Evolutionary conservation across 92 coral and sea anemone species (phyloP), one percentile per base, ranked within the genome.

Genomic region (Paramuricea clavata): DNA sequence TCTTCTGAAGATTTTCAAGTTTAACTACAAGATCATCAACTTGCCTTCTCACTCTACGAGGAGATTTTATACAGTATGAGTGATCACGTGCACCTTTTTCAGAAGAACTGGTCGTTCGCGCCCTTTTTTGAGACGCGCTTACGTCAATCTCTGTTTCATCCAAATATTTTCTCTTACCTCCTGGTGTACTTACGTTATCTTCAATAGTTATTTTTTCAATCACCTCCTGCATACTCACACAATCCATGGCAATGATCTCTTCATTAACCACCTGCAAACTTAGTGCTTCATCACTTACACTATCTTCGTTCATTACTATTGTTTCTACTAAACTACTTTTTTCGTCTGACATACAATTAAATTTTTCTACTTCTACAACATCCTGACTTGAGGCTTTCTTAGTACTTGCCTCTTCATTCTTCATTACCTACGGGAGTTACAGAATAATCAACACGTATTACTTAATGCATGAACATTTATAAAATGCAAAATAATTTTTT

Each of bases 21-120:
- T 70, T 70, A 5, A 9, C 47, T 30, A 70, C 47, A 70, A 70
- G 76, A 70, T 70, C 76, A 70, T 73, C 50, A 3, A 73, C 32
- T 54, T 73, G 79, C 33, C 50, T 32, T n/a, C 33, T 73, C 56
- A 73, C 32, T 73, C 79, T 73, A 73, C 79, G 79, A 39, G 79
- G 79, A 41, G 79, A 73, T 23, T 73, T 12, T 31, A 47, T 30
- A 27, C 5, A 1, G 42, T 75, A 75, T 23, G 81, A 19, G 61
- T 75, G 81, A 47, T 73, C 56, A 73, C 31, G 52, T 35, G 52
- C 41, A 73, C 7, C 12, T 6, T 35, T 26, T 21, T 5, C 49
- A 73, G 16, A 47, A 19, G 23, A 2, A 10, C 23, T 54, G 2
- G 62, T 54, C 5, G 17, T 54, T 10, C 17, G 25, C 1, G 61